Evolutionary conservation across 2,797 vertebrate genomes (phyloP).

Genomic region (Lepilemur ruficaudatus): DNA sequence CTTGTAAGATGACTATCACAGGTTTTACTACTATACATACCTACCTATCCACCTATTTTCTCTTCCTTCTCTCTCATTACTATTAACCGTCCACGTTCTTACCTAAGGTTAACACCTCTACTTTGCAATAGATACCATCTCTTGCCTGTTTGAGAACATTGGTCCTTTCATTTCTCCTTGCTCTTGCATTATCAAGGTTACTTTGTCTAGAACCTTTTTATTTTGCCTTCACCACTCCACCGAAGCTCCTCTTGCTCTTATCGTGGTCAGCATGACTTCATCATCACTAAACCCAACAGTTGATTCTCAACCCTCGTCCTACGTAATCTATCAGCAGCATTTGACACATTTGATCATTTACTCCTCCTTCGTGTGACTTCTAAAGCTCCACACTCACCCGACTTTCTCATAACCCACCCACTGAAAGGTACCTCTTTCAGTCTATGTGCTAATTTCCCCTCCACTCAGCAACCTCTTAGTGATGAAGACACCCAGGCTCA

Average conservation of each 20-base stretch:
- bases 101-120: background rate
- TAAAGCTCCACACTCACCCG: background rate
- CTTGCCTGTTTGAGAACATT: background rate
- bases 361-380: background rate
- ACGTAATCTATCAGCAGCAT: background rate
- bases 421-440: background rate
- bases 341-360: background rate
- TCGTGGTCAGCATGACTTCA: background rate
- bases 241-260: background rate
- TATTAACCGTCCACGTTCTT: background rate
- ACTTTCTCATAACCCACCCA: too few relatives aligned
- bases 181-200: background rate
- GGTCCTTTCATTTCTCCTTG: background rate
- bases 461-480: background rate
- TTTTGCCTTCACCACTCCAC: background rate
- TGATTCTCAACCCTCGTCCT: background rate
- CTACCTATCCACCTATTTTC: background rate
- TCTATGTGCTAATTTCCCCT: background rate
- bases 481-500: background rate
- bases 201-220: background rate
- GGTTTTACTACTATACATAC: background rate
- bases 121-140: background rate
- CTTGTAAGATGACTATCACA: background rate
- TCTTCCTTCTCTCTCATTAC: background rate
- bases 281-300: background rate